phyloP scores from a whole-genome alignment of 1,140 invertebrate genomes.

The Thereuonema tuberculata region DNA sequence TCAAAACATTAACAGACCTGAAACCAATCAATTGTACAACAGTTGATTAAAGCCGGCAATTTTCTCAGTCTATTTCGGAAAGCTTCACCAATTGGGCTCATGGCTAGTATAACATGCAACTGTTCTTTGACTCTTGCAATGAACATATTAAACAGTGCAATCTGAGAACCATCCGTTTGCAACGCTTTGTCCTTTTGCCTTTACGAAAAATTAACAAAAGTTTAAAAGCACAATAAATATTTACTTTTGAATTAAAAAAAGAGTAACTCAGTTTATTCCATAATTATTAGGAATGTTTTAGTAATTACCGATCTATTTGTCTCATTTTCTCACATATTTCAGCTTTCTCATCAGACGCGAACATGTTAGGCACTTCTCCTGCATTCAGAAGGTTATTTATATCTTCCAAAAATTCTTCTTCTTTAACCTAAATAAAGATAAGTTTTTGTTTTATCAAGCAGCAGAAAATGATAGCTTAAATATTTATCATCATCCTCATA shows the following conservation, averaged over 20 bases:
- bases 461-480: slow-evolving; percentile 8
- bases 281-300: too few species aligned
- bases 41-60: slow-evolving; percentile 89
- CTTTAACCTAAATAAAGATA: slow-evolving; percentile 82
- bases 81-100: slow-evolving; percentile 73
- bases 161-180: slow-evolving; percentile 73
- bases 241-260: background rate
- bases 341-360: slow-evolving; percentile 69
- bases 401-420: slow-evolving; percentile 85
- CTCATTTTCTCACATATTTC: slow-evolving; percentile 92
- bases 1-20: slow-evolving; percentile 44
- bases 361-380: slow-evolving; percentile 87
- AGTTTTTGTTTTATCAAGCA: too few species aligned
- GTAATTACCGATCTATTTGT: slow-evolving; percentile 72
- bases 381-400: slow-evolving; percentile 86
- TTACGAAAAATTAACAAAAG: slow-evolving; percentile 11
- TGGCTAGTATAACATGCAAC: slow-evolving; percentile 77
- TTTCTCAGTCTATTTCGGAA: slow-evolving; percentile 77
- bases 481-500: slow-evolving; percentile 2
- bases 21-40: slow-evolving; percentile 96
- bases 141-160: slow-evolving; percentile 87
- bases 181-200: slow-evolving; percentile 35
- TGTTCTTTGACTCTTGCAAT: slow-evolving; percentile 78
- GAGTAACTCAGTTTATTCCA: too few species aligned
- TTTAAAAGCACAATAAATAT: background rate